Evolutionary conservation across 2,113 vertebrate species (phyloP).

Genomic region (Oceanites oceanicus): DNA sequence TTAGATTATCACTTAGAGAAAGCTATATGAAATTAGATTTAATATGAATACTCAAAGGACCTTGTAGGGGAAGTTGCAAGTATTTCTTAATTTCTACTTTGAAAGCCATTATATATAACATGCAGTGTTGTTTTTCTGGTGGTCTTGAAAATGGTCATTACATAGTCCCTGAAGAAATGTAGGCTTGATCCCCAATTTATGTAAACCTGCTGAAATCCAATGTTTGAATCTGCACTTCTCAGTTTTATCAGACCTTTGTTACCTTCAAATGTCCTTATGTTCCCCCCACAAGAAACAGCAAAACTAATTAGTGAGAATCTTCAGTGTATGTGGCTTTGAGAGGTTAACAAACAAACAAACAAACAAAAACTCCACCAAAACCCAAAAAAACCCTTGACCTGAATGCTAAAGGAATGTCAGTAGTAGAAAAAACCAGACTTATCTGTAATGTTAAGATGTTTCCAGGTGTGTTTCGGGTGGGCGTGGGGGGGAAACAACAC

Average conservation of each 20-base stretch:
- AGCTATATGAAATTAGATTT: not conserved
- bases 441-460: not conserved
- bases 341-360: no score
- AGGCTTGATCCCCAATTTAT: not conserved
- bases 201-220: not conserved
- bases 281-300: fast-evolving
- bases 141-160: not conserved
- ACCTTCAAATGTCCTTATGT: not conserved
- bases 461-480: not conserved
- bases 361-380: not conserved
- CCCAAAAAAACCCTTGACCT: not conserved
- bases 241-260: not conserved
- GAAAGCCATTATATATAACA: not conserved
- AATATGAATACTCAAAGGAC: not conserved
- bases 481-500: not conserved
- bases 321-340: not conserved
- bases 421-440: not conserved
- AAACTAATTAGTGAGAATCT: not conserved
- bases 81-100: not conserved
- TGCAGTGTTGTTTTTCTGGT: not conserved
- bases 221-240: not conserved
- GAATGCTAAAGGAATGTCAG: not conserved
- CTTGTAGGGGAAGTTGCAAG: not conserved
- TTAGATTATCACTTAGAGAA: not conserved
- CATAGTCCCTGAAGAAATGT: not conserved